A percentile compares a stretch with the other conserved stretches of the same genome.
Conservation (phyloP, 2,113 vertebrate species). For the Microcebus tavaratra region DNA sequence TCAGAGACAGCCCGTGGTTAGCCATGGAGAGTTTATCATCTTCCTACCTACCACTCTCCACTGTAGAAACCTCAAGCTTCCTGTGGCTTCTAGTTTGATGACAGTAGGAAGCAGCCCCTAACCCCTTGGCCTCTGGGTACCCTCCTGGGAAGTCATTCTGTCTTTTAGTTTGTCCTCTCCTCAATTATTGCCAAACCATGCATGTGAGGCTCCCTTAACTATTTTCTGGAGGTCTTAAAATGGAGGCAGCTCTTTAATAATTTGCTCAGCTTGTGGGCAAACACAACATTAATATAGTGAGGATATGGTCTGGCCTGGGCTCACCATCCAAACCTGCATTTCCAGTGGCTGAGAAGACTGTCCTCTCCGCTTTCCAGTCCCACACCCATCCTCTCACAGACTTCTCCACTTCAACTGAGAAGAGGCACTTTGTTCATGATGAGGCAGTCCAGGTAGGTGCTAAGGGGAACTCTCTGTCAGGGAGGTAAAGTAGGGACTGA, state of each 20-base stretch:
- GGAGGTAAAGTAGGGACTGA: no score
- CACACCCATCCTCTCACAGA: not conserved
- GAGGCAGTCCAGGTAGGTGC: no score
- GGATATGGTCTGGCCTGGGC: not conserved
- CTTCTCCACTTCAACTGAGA: not conserved
- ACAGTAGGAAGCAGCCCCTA: not conserved
- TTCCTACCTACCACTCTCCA: not conserved
- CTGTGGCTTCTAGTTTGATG: not conserved
- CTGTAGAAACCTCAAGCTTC: not conserved
- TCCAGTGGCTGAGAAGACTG: not conserved
- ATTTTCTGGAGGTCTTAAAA: not conserved
- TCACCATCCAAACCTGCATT: not conserved
- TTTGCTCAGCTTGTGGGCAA: not conserved
- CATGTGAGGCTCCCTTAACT: not conserved
- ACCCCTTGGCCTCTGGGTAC: not conserved
- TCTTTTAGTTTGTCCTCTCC: not conserved
- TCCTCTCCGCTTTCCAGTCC: not conserved
- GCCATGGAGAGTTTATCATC: not conserved
- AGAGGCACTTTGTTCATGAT: not conserved
- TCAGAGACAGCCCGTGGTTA: not conserved
- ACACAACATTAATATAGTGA: not conserved
- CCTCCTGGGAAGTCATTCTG: not conserved
- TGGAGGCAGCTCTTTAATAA: not conserved
- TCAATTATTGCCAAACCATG: not conserved
- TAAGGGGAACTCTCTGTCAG: not conserved